These are phyloP conservation scores for Erebia epiphron DNA, from an alignment of 2,888 invertebrate species.

Conservation along the genomic window DNA sequence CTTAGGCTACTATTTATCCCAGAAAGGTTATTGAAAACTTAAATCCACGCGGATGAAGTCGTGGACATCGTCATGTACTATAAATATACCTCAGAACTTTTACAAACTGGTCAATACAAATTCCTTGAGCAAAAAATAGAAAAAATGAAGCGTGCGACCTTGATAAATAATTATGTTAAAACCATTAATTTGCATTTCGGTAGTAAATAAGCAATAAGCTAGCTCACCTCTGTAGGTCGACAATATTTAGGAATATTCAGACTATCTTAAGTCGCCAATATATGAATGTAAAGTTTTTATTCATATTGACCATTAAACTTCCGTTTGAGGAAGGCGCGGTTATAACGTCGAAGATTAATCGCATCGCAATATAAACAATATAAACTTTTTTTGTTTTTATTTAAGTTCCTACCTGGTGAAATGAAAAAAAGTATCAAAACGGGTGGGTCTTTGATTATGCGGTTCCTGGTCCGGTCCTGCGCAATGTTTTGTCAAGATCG, in stretches of 20 bases:
- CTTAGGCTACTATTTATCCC: no score
- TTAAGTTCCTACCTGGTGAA: background rate
- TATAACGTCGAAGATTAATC: background rate
- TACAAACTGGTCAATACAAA: background rate
- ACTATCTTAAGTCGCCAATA: background rate
- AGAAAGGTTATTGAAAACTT: no score
- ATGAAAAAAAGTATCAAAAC: conserved; percentile 13
- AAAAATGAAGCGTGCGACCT: background rate
- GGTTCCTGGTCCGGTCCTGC: no score
- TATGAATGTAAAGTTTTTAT: background rate
- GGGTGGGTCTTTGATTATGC: no score
- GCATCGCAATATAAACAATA: no score
- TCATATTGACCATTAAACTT: background rate
- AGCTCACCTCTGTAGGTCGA: background rate
- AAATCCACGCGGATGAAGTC: no score
- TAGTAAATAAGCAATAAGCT: background rate
- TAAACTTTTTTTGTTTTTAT: background rate
- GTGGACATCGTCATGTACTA: no score
- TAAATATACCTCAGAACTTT: background rate
- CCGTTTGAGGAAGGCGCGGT: background rate
- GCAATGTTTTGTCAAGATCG: no score
- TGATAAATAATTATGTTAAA: background rate
- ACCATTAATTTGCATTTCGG: background rate
- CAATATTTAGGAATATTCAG: background rate
- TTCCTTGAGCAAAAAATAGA: background rate